Evolutionary conservation across 2,113 vertebrate species (phyloP), one percentile per base, ranked within the genome.

Genomic region (Synodontis membranacea): DNA sequence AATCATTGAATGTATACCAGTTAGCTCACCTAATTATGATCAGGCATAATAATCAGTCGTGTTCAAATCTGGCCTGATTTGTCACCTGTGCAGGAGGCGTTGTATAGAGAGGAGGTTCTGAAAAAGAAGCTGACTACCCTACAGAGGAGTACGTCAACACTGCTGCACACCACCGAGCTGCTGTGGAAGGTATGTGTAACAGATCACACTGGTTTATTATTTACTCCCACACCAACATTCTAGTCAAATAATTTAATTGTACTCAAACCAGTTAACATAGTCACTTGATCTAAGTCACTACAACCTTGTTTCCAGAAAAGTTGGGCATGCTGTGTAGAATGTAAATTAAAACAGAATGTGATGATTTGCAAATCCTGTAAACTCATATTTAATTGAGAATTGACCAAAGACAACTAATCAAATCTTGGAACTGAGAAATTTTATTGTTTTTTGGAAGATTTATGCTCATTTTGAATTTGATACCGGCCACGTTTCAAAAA

Each of bases 101-200:
- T 96, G 88, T 93, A 92, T 90, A 92, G 95, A 88, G 95, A 96
- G 87, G 93, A 92, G 48, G 83, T 82, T 0, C 37, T 95, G 87
- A 95, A 93, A 88, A 92, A 93, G 86, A 96, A 96, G 91, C 88
- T 96, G 37, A 85, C 86, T 1, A 34, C 87, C 39, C 92, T 95
- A 19, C 93, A 95, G 89, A 90, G 93, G 80, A 92, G 88, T 39
- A 88, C 91, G 0, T 78, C 91, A 44, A 91, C 91, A 82, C 89
- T 96, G 5, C 15, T 92, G 15, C 90, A 86, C 88, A 93, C 94
- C 58, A 93, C 94, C 1, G 89, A 90, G 64, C 88, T 85, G 28
- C 87, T 95, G 54, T 95, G 94, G 95, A 95, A 89, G 9, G 95
- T 96, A 88, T 90, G 92, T 37, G 52, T 44, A 10, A 31, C 23